Evolutionary conservation across 2,113 vertebrate genomes (phyloP), one percentile per base, ranked within the genome.

Genomic region (Xiphophorus maculatus): DNA sequence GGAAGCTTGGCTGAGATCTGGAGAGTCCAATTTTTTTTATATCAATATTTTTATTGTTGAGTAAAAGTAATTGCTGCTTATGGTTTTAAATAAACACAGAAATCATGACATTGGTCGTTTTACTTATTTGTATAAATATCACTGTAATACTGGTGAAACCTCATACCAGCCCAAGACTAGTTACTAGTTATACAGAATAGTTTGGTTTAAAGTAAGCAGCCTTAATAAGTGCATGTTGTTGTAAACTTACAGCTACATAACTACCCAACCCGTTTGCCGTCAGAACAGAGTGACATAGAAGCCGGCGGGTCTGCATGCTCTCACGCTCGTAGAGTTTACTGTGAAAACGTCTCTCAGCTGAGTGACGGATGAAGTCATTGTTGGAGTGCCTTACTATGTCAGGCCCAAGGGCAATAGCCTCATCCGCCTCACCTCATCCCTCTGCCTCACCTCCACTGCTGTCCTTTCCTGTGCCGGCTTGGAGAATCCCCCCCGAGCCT

Each of bases 401-500:
- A 78, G 74, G 84, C 90, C 89, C 82, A 74, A 63, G 87, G 86
- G 75, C 85, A 76, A 62, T 25, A 7, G n/a, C 67, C 28, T 60
- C 72, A 66, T 63, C 74, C 73, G 15, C 4, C 54, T 7, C n/a
- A 25, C 19, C 54, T 62, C 65, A 29, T 68, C 22, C 62, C 37
- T 44, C 19, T 51, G 32, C 37, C 28, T 30, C 75, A 25, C 66
- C 64, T 58, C 28, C 60, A 37, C 58, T 4, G 1, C 69, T 29
- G 68, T 70, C 71, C 44, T 25, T 48, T 65, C 72, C 62, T 60
- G 66, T 4, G 40, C 77, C 80, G 85, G 83, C 88, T 87, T 68
- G 69, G 77, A 90, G 84, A 91, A 91, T 90, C 87, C 88, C 40
- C 90, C 81, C 85, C 79, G 87, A 92, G 91, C 88, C 81, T 83